Base-by-base conservation (phyloP, 1,140 invertebrate species). In the Dinothrombium tinctorium region DNA sequence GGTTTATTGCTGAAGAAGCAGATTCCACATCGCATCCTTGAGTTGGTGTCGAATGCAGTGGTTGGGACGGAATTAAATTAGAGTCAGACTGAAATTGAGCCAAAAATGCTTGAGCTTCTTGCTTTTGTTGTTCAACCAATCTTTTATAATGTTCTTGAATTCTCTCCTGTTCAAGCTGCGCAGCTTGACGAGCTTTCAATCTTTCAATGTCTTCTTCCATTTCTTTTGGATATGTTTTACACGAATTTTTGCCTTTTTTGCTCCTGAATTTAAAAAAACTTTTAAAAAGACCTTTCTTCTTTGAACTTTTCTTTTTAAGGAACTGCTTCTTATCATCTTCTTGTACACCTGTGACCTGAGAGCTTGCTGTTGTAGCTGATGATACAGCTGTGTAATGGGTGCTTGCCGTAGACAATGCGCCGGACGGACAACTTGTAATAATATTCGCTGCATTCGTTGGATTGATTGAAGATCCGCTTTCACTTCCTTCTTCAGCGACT, bases 121-220 rank as follows among this genome's bases (percentile, higher is more conserved):
- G 33, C 11, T 43, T 21, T 45, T 59, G 53, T 37, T 54, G 53
- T 35, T 60, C 56, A 32, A 61, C 51, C 20, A 63, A 46, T 32
- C 55, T 51, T 40, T 54, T 44, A 43, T 63, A 62, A 31, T 65
- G 60, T 44, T 62, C 56, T 49, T 62, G 59, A 33, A 65, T 60
- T 45, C 57, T 48, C 25, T 49, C 45, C 24, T 48, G 46, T 25
- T 49, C 46, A 2, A 40, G 7, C 17, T 31, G 31, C 26, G 48
- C 48, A 5, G 24, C 29, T 32, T 36, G 37, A 9, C 26, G 26
- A 22, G 39, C 33, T 14, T 11, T 24, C 21, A 43, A 33, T 25
- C 35, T 46, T 28, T 23, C 22, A 24, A 23, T 24, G 6, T 48
- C 20, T 32, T 44, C 33, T 7, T 39, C 39, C 20, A 20, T 11